These are phyloP conservation scores for Drosophila differens DNA, from an alignment of 2,888 invertebrate species.

Conservation along the genomic window DNA sequence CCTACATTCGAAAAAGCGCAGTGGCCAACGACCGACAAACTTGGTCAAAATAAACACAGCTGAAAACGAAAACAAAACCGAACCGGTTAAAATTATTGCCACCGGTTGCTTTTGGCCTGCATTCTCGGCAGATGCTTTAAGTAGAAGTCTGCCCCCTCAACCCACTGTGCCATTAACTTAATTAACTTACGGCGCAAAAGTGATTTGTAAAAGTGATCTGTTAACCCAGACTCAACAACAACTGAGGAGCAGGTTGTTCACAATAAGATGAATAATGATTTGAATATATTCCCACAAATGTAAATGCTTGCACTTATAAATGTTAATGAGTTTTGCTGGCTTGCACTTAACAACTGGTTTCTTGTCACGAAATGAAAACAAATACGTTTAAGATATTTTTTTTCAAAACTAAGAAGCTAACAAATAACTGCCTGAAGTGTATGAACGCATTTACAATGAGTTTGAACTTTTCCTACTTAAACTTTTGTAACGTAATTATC, in stretches of 20 bases:
- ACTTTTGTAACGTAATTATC: background rate
- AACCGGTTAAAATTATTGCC: constrained; percentile 34
- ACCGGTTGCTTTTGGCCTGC: constrained; percentile 13
- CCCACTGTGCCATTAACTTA: background rate
- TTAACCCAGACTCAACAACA: background rate
- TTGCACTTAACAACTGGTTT: constrained; percentile 40
- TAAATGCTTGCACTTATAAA: background rate
- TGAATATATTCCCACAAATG: background rate
- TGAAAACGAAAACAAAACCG: constrained; percentile 13
- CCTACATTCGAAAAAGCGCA: constrained; percentile 7
- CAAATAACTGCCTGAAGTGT: background rate
- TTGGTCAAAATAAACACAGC: constrained; percentile 29
- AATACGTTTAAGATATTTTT: constrained; percentile 15
- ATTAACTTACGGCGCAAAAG: background rate
- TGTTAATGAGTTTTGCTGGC: constrained; percentile 41
- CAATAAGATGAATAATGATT: background rate
- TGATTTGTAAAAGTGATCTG: background rate
- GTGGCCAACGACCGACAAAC: constrained; percentile 32
- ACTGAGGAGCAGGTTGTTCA: background rate
- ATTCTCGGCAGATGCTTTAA: constrained; percentile 39
- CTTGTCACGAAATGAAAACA: constrained; percentile 9
- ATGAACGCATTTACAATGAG: background rate
- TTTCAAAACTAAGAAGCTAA: constrained; percentile 1
- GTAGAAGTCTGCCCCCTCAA: background rate
- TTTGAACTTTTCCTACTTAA: background rate